Percentiles rank a stretch among this genome's conserved stretches.
Evolutionary conservation across 2,888 invertebrate genomes (phyloP).

Genomic region (Teinopalpus imperialis): DNA sequence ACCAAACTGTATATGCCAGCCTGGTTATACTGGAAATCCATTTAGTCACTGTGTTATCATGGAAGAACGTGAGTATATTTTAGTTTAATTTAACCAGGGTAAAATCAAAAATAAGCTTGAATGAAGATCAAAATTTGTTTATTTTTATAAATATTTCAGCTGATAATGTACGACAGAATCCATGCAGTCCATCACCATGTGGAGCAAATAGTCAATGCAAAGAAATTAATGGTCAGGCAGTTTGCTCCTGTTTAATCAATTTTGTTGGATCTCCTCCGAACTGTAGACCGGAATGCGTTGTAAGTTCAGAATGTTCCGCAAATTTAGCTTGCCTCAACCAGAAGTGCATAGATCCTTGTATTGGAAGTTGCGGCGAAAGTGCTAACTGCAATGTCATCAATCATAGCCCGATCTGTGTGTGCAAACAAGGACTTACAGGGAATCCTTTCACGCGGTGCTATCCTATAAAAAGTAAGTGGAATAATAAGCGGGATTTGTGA

Average conservation of each 20-base stretch:
- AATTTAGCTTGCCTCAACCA: conserved; percentile 86
- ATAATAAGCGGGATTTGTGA: too few species aligned
- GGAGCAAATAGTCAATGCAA: conserved; percentile 90
- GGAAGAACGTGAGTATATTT: conserved; percentile 64
- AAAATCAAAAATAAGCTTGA: too few species aligned
- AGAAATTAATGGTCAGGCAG: conserved; percentile 86
- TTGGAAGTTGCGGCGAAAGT: conserved; percentile 82
- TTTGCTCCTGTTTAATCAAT: conserved; percentile 85
- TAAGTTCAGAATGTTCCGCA: conserved; percentile 85
- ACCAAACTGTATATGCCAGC: conserved; percentile 86
- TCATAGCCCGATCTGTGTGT: conserved; percentile 89
- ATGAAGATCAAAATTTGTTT: too few species aligned
- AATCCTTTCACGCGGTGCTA: conserved; percentile 90
- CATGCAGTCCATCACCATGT: conserved; percentile 83
- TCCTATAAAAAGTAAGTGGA: conserved; percentile 72
- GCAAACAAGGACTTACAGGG: conserved; percentile 86
- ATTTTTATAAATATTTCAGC: conserved; percentile 45
- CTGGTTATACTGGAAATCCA: conserved; percentile 86
- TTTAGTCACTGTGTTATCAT: conserved; percentile 81
- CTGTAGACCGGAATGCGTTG: conserved; percentile 87
- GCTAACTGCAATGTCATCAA: conserved; percentile 84
- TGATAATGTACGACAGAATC: conserved; percentile 50
- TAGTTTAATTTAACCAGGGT: neutral
- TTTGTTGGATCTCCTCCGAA: conserved; percentile 87
- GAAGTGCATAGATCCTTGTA: conserved; percentile 86